A percentile compares a stretch with the other conserved stretches of the same genome.
Evolutionary conservation across 2,113 vertebrate species (phyloP).

Genomic region (Motacilla tschutschensis): DNA sequence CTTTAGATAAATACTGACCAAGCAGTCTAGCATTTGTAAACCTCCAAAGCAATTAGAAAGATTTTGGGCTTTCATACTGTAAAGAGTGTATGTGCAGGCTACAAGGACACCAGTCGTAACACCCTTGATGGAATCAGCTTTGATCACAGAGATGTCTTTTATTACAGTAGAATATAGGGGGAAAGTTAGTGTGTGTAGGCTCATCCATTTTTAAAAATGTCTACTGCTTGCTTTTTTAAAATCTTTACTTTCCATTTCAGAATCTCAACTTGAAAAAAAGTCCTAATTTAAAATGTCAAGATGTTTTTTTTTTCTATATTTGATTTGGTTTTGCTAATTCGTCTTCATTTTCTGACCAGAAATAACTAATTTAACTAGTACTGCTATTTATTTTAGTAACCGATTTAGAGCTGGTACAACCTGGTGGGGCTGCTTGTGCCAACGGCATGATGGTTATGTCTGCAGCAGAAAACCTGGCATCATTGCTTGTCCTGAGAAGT

Average conservation of each 20-base stretch:
- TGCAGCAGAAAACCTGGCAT: constrained; percentile 50
- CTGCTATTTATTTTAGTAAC: constrained; percentile 48
- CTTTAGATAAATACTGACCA: background rate
- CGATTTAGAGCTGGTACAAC: constrained; percentile 44
- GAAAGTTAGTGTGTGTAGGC: background rate
- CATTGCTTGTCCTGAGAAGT: constrained; percentile 34
- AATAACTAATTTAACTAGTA: constrained; percentile 54
- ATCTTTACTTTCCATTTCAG: constrained; percentile 37
- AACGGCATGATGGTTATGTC: background rate
- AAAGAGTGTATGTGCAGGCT: background rate
- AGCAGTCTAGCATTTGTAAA: background rate
- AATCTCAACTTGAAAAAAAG: constrained; percentile 8
- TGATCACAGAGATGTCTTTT: background rate
- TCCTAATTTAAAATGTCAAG: constrained; percentile 19
- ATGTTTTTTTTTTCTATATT: background rate
- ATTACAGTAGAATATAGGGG: background rate
- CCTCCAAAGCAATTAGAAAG: background rate
- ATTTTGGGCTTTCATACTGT: background rate
- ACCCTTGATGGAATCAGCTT: background rate
- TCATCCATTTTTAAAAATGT: background rate
- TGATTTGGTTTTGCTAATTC: constrained; percentile 15
- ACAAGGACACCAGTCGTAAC: background rate
- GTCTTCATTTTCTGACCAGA: constrained; percentile 45
- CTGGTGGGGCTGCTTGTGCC: constrained; percentile 25
- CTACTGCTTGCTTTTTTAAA: constrained; percentile 29